Percentiles rank a stretch among this genome's conserved stretches.
phyloP scores from a whole-genome alignment of 2,888 invertebrate genomes.

The Eristalis tenax region DNA sequence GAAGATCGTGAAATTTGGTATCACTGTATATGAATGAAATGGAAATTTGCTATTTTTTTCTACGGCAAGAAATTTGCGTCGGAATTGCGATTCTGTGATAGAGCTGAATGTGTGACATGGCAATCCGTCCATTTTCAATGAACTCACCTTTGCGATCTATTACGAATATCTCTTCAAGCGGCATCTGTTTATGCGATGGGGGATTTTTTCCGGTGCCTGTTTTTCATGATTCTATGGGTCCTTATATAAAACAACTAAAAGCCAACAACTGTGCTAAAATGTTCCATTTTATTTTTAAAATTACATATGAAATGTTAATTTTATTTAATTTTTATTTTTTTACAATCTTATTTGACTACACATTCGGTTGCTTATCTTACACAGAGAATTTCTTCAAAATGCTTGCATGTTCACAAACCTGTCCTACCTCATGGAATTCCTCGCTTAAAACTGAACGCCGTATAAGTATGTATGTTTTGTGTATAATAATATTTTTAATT shows the following conservation, averaged over 20 bases:
- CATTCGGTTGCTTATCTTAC: constrained; percentile 39
- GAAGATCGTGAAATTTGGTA: no score
- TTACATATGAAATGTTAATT: constrained; percentile 67
- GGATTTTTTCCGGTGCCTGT: no score
- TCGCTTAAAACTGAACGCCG: constrained; percentile 1
- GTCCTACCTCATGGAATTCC: neutral
- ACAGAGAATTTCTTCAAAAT: constrained; percentile 50
- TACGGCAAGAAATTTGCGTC: no score
- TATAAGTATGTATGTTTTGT: constrained; percentile 5
- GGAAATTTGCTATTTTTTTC: no score
- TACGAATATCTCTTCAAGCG: no score
- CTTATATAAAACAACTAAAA: neutral
- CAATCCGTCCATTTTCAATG: no score
- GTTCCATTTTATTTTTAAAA: constrained; percentile 55
- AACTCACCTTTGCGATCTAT: no score
- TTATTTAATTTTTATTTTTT: constrained; percentile 52
- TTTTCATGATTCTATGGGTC: no score
- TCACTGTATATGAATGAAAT: no score
- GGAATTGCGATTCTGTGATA: no score
- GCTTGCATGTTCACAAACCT: neutral
- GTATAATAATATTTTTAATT: neutral
- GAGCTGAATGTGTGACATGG: no score
- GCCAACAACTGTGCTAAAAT: constrained; percentile 49
- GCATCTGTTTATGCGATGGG: no score
- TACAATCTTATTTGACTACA: constrained; percentile 61